Evolutionary conservation across 1,140 invertebrate species (phyloP).

Genomic region (Marisa cornuarietis): DNA sequence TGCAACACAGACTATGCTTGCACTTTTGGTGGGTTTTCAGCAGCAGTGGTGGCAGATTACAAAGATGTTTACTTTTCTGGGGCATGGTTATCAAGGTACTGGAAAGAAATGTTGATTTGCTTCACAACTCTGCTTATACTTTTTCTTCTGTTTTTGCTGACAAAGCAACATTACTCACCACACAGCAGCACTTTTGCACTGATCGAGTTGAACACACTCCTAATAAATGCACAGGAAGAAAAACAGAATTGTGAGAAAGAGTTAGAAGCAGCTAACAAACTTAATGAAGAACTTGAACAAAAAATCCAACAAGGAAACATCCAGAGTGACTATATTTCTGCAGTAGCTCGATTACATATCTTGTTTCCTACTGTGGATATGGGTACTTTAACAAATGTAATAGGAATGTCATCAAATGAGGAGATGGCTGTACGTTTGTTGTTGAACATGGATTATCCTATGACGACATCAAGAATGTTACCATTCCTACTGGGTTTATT

Average conservation of each 20-base stretch:
- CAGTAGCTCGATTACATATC: neutral
- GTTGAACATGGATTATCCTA: neutral
- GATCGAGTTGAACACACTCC: neutral
- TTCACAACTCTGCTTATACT: neutral
- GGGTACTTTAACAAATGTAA: neutral
- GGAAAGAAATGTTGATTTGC: neutral
- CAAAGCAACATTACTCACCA: neutral
- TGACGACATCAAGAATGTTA: neutral
- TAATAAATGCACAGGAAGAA: neutral
- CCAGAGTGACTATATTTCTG: neutral
- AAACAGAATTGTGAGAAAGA: neutral
- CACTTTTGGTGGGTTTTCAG: constrained; percentile 10
- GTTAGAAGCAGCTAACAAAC: neutral
- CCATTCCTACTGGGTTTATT: neutral
- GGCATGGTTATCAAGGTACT: neutral
- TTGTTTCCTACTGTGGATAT: neutral
- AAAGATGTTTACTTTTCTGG: neutral
- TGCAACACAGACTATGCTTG: constrained; percentile 38
- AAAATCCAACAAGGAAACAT: neutral
- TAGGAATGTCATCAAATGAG: constrained; percentile 1
- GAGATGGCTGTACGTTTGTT: constrained; percentile 3
- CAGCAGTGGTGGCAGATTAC: neutral
- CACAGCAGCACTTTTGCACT: neutral
- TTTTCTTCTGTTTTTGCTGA: neutral
- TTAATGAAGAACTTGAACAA: neutral